phyloP scores from a whole-genome alignment of 2,113 vertebrate species.

The Thamnophis sirtalis region DNA sequence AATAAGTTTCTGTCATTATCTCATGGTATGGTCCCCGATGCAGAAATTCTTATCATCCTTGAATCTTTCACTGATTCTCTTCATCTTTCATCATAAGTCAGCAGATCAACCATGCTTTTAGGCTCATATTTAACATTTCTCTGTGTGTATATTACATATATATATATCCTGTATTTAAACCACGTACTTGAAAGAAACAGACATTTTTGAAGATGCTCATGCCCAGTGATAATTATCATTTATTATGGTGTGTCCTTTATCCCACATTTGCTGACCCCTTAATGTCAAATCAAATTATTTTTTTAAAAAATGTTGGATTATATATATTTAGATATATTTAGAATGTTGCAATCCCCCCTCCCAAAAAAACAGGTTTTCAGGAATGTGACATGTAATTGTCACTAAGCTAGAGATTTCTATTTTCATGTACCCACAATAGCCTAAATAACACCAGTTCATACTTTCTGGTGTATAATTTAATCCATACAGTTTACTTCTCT shows the following conservation, averaged over 20 bases:
- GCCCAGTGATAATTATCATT: neutral
- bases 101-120: neutral
- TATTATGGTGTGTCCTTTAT: neutral
- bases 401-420: neutral
- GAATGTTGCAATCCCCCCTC: neutral
- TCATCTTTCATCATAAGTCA: neutral
- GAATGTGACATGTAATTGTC: neutral
- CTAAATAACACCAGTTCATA: neutral
- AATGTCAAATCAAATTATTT: neutral
- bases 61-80: neutral
- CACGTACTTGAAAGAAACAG: neutral
- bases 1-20: neutral
- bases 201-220: neutral
- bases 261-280: neutral
- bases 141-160: neutral
- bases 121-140: neutral
- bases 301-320: neutral
- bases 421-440: neutral
- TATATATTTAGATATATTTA: neutral
- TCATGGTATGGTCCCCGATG: neutral
- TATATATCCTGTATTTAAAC: neutral
- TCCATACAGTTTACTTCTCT: neutral
- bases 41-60: neutral
- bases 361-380: neutral
- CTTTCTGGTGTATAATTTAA: neutral